Conservation (phyloP, 1,140 invertebrate species). For the Ostrea denselamellosa region DNA sequence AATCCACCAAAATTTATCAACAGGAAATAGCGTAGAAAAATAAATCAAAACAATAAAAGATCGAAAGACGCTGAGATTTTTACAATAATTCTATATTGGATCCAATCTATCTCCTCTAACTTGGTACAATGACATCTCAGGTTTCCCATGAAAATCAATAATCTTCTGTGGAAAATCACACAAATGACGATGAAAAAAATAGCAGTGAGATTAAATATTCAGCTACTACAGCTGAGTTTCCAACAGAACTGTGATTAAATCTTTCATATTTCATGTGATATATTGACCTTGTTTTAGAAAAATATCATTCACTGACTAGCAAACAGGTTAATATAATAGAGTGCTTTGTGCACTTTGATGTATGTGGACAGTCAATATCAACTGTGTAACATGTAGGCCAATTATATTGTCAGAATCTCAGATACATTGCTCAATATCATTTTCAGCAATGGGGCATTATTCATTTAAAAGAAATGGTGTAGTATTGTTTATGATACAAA, state of each 20-base stretch:
- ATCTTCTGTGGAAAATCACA: not conserved
- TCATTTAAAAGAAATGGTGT: no score
- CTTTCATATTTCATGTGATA: not conserved
- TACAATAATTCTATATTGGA: not conserved
- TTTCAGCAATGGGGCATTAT: no score
- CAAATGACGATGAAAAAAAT: not conserved
- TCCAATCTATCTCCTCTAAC: conserved; percentile 15
- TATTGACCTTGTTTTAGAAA: not conserved
- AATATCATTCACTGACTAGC: not conserved
- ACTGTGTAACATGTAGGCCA: no score
- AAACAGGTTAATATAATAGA: not conserved
- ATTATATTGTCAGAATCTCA: no score
- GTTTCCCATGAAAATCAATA: conserved; percentile 27
- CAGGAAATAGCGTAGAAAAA: not conserved
- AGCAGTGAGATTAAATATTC: not conserved
- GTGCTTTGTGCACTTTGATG: no score
- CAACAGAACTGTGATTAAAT: not conserved
- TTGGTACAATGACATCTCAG: not conserved
- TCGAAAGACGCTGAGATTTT: not conserved
- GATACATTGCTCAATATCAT: no score
- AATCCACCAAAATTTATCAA: not conserved
- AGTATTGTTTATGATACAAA: no score
- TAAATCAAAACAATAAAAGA: no score
- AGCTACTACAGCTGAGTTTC: not conserved
- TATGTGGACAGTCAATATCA: no score